Conservation (phyloP, 2,113 vertebrate genomes). For the Trachemys scripta region DNA sequence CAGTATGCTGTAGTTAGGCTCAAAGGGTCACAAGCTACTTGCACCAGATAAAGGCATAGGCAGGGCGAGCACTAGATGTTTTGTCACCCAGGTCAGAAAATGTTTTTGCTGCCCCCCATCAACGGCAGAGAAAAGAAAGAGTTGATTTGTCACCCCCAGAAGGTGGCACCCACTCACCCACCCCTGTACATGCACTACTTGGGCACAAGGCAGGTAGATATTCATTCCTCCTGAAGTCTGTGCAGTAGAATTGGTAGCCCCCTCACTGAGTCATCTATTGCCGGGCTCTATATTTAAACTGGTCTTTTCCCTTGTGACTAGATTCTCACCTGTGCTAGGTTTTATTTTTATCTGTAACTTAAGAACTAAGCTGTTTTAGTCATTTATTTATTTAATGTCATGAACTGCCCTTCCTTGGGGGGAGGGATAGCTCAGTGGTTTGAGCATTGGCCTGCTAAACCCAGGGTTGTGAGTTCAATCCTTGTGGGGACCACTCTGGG, state of each 20-base stretch:
- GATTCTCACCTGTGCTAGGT: background rate
- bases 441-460: too few species aligned
- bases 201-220: background rate
- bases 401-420: background rate
- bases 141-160: too few species aligned
- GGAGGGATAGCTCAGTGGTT: too few species aligned
- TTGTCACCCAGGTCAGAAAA: too few species aligned
- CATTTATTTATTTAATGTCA: background rate
- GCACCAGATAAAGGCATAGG: too few species aligned
- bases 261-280: fast-evolving
- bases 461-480: too few species aligned
- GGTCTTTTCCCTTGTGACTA: background rate
- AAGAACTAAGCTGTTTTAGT: background rate
- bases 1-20: fast-evolving
- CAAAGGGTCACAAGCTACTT: fast-evolving
- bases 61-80: too few species aligned
- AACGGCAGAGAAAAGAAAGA: background rate
- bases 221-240: background rate
- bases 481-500: too few species aligned
- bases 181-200: background rate
- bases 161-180: too few species aligned
- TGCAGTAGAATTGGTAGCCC: background rate
- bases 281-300: background rate
- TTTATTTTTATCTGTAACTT: background rate
- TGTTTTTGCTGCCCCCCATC: background rate